Evolutionary conservation across 2,113 vertebrate species (phyloP), one percentile per base, ranked within the genome.

Genomic region (Phylloscopus whistleri): DNA sequence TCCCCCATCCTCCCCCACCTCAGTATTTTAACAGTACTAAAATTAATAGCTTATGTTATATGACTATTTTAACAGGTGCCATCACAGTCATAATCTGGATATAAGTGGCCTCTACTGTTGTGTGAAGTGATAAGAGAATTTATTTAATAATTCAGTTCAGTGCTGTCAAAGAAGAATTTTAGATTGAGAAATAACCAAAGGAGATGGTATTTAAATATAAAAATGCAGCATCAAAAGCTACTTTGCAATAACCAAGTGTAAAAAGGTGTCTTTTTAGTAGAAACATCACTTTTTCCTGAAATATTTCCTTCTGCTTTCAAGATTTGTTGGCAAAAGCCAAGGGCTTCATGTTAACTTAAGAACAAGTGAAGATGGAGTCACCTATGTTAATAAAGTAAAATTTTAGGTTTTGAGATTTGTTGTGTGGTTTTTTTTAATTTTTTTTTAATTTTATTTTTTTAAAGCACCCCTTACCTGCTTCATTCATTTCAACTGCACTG

Each of bases 381-480:
- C 4, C 33, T 49, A 3, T n/a, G 35, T 27, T 39, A 83, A 31
- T 7, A 8, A 64, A 79, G 18, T 27, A 53, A 52, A n/a, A 78
- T 70, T 72, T 60, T 37, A 51, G 13, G 17, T 17, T 6, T 37
- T 49, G 12, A 24, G 28, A 41, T 81, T 60, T 69, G 7, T n/a
- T 63, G 17, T 11, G 11, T 30, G 27, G 41, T 33, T 31, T 30
- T 22, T 11, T 26, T 1, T 10, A 16, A 43, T 43, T 33, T 30
- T 12, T 21, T 23, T 17, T 48, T 9, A 20, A 46, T 15, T 44
- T n/a, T 59, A 46, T 15, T 44, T n/a, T 59, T 60, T 48, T 31
- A 41, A 90, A 84, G 59, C n/a, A 70, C 30, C 9, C 27, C 55
- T 96, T 96, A 98, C 98, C 97, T 92, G 97, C 95, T 82, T 86